These are phyloP conservation scores for Echinometra lucunter DNA, from an alignment of 53 echinoderm and acorn worm species.

Conservation along the genomic window DNA sequence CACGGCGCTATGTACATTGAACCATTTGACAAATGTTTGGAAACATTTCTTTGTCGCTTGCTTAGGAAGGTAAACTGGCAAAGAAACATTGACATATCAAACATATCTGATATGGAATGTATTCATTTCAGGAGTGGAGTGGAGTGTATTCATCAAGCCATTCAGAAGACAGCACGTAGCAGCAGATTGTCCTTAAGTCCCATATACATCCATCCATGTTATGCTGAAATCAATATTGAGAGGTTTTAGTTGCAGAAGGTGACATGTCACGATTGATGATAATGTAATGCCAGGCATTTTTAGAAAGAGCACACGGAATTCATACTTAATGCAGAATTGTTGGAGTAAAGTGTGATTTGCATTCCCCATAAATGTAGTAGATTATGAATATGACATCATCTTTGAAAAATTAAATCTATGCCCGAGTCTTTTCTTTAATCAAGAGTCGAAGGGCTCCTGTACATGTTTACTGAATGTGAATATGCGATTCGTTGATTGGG, in stretches of 20 bases:
- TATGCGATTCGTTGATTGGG: no score
- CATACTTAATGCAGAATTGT: no score
- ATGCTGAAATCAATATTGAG: conserved; percentile 1
- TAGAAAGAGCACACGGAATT: no score
- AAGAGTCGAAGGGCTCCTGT: not conserved
- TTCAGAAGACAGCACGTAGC: not conserved
- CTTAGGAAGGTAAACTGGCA: no score
- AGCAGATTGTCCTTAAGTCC: not conserved
- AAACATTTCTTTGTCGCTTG: no score
- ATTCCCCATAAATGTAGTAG: no score
- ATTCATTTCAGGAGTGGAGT: no score
- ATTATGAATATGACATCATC: not conserved
- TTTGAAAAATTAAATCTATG: not conserved
- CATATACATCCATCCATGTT: not conserved
- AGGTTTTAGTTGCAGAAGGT: not conserved
- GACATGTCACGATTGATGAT: not conserved
- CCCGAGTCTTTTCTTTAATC: not conserved
- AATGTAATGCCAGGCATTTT: not conserved
- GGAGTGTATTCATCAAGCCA: not conserved
- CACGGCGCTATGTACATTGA: no score
- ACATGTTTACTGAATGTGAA: not conserved
- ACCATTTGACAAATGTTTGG: no score
- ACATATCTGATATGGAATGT: no score
- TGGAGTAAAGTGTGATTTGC: no score
- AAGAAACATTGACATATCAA: no score